These are phyloP conservation scores for Cheilosia variabilis DNA, from an alignment of 2,888 invertebrate species.

Conservation along the genomic window DNA sequence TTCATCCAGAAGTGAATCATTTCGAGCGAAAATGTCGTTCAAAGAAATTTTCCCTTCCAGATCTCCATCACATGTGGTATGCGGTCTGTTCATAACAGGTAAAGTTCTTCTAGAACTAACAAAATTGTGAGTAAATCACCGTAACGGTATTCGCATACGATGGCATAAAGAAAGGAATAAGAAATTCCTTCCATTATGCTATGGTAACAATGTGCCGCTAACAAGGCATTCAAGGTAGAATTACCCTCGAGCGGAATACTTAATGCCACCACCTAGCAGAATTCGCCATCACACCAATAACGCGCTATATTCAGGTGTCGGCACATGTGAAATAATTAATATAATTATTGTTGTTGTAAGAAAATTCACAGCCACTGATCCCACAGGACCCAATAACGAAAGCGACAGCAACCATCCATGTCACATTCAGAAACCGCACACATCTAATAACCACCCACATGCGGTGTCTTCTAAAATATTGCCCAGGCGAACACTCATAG, in stretches of 20 bases:
- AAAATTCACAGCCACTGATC: slow-evolving; percentile 72
- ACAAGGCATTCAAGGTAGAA: slow-evolving; percentile 71
- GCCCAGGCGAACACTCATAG: slow-evolving; percentile 40
- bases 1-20: slow-evolving; percentile 20
- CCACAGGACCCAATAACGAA: slow-evolving; percentile 47
- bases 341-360: slow-evolving; percentile 74
- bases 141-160: slow-evolving; percentile 63
- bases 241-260: slow-evolving; percentile 61
- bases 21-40: slow-evolving; percentile 60
- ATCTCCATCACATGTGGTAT: slow-evolving; percentile 1
- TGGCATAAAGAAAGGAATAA: slow-evolving; percentile 49
- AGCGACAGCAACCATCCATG: slow-evolving; percentile 47
- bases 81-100: slow-evolving; percentile 60
- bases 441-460: slow-evolving; percentile 70
- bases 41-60: slow-evolving; percentile 41
- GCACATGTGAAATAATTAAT: slow-evolving; percentile 73
- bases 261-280: slow-evolving; percentile 51
- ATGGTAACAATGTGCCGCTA: slow-evolving; percentile 62
- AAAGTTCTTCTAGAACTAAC: slow-evolving; percentile 51
- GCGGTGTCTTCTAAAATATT: slow-evolving; percentile 51
- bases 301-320: slow-evolving; percentile 55
- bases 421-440: slow-evolving; percentile 71
- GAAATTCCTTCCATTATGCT: slow-evolving; percentile 68
- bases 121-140: slow-evolving; percentile 72
- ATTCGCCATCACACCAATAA: slow-evolving; percentile 16